A percentile compares a stretch with the other conserved stretches of the same genome.
These are phyloP conservation scores for Cotesia typhae DNA, from an alignment of 1,140 invertebrate species.

Conservation along the genomic window DNA sequence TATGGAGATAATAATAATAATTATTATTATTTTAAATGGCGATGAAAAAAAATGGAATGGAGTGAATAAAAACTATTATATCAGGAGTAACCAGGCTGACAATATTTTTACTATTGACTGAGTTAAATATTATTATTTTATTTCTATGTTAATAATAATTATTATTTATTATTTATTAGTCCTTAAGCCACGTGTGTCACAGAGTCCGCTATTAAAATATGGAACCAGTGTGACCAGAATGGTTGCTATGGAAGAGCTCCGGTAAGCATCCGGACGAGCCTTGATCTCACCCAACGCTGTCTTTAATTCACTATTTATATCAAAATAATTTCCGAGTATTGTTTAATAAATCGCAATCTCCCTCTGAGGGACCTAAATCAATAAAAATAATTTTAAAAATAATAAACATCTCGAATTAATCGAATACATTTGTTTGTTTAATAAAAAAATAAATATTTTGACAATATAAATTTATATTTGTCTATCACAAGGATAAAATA, in stretches of 20 bases:
- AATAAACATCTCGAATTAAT: slow-evolving; percentile 37
- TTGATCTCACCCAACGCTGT: slow-evolving; percentile 54
- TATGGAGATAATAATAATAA: background rate
- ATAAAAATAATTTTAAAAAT: background rate
- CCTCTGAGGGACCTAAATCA: slow-evolving; percentile 22
- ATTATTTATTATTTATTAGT: slow-evolving; percentile 7
- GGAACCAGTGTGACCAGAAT: slow-evolving; percentile 68
- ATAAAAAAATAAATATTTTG: too few species aligned
- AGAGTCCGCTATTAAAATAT: slow-evolving; percentile 63
- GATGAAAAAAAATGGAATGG: slow-evolving; percentile 13
- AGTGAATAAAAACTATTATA: background rate
- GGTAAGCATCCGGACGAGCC: slow-evolving; percentile 53
- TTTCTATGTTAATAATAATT: slow-evolving; percentile 21
- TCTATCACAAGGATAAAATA: slow-evolving; percentile 28
- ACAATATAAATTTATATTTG: background rate
- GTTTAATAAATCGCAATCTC: slow-evolving; percentile 1
- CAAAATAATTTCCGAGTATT: slow-evolving; percentile 9
- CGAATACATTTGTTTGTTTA: slow-evolving; percentile 14
- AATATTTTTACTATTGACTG: background rate
- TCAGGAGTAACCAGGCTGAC: slow-evolving; percentile 17
- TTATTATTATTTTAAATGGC: too few species aligned
- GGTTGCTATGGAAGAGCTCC: slow-evolving; percentile 66
- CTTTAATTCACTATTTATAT: slow-evolving; percentile 21
- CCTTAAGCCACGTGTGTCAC: slow-evolving; percentile 59
- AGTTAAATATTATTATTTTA: too few species aligned